These are phyloP conservation scores for Plebejus anna DNA, from an alignment of 2,888 invertebrate genomes.

Conservation along the genomic window DNA sequence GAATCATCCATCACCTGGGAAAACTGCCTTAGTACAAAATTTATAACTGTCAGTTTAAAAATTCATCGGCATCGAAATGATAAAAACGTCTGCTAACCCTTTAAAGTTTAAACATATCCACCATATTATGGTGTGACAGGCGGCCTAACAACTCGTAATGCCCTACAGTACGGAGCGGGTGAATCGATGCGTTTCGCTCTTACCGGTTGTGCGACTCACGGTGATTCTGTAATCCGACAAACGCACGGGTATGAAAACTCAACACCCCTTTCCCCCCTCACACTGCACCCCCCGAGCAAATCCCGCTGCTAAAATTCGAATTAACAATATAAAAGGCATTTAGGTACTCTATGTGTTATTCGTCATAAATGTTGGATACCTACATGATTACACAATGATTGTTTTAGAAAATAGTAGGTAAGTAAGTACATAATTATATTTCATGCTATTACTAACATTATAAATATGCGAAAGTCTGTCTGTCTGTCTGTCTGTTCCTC, in stretches of 20 bases:
- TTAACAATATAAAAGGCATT: constrained; percentile 40
- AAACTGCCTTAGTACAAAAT: too few species aligned
- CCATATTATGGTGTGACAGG: constrained; percentile 50
- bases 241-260: constrained; percentile 46
- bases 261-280: background rate
- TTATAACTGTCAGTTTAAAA: too few species aligned
- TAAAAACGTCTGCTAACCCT: too few species aligned
- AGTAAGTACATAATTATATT: too few species aligned
- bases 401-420: too few species aligned
- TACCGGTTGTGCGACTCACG: constrained; percentile 47
- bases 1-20: too few species aligned
- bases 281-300: constrained; percentile 33
- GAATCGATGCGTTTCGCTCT: constrained; percentile 66
- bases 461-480: too few species aligned
- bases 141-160: constrained; percentile 51
- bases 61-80: too few species aligned
- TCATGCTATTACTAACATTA: too few species aligned
- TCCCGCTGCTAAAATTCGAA: constrained; percentile 51
- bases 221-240: constrained; percentile 66
- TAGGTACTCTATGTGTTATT: background rate
- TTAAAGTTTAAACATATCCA: background rate
- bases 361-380: too few species aligned
- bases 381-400: too few species aligned
- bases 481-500: too few species aligned
- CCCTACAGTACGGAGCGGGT: constrained; percentile 51